A percentile compares a stretch with the other conserved stretches of the same genome.
Evolutionary conservation across 2,888 invertebrate species (phyloP).

Genomic region (Chrysolina oricalcia): DNA sequence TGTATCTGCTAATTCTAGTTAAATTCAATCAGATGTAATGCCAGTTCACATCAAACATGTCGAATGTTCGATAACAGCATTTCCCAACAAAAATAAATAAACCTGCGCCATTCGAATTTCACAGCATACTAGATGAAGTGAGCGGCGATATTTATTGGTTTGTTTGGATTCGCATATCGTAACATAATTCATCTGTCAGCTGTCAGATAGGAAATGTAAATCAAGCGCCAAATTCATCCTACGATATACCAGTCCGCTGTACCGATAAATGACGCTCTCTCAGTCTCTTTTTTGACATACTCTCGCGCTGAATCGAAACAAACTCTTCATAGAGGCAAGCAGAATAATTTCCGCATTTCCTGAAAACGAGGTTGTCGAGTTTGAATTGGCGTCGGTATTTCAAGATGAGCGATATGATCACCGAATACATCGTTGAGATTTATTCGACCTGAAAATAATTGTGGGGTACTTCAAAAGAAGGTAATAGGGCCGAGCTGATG

Average conservation of each 20-base stretch:
- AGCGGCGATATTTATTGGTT: conserved; percentile 15
- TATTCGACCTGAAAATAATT: no score
- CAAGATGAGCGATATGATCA: no score
- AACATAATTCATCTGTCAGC: conserved; percentile 34
- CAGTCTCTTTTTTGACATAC: background rate
- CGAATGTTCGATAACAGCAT: background rate
- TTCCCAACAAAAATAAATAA: background rate
- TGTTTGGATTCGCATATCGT: conserved; percentile 30
- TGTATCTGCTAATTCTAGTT: no score
- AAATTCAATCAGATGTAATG: no score
- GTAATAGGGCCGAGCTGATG: no score
- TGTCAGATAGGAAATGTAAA: conserved; percentile 34
- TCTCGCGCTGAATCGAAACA: background rate
- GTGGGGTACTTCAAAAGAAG: no score
- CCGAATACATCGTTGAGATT: no score
- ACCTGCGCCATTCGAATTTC: background rate
- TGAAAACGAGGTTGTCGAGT: background rate
- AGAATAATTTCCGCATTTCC: background rate
- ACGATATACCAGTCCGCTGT: conserved; percentile 22
- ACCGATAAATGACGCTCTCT: conserved; percentile 11
- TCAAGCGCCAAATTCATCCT: conserved; percentile 30
- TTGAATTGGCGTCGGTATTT: background rate
- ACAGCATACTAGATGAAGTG: background rate
- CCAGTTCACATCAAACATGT: no score
- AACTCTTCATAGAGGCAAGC: background rate